A percentile compares a stretch with the other conserved stretches of the same genome.
Evolutionary conservation across 2,113 vertebrate species (phyloP).

Genomic region (Sciurus niger): DNA sequence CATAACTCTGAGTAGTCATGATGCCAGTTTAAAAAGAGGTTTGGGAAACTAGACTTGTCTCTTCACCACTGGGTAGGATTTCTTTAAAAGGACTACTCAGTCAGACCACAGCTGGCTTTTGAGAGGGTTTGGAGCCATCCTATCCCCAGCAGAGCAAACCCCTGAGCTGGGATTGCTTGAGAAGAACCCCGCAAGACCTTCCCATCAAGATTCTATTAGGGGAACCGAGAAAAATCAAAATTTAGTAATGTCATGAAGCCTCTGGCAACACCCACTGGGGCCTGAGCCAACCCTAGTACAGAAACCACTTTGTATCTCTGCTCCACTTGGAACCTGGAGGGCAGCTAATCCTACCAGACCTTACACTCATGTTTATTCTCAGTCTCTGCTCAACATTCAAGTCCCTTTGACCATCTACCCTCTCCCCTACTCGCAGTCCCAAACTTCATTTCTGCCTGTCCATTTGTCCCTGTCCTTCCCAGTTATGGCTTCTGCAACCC

Average conservation of each 20-base stretch:
- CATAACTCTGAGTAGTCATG: background rate
- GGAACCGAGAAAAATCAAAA: conserved; percentile 37
- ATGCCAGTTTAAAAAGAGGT: background rate
- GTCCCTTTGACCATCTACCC: conserved; percentile 76
- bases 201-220: conserved; percentile 14
- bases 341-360: conserved; percentile 55
- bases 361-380: conserved; percentile 58
- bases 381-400: background rate
- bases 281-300: conserved; percentile 52
- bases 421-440: conserved; percentile 70
- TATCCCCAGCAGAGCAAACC: background rate
- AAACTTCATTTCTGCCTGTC: background rate
- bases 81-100: background rate
- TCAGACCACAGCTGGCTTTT: background rate
- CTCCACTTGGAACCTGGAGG: conserved; percentile 68
- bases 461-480: background rate
- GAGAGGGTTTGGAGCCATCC: background rate
- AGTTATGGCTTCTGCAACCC: background rate
- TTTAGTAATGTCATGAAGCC: conserved; percentile 52
- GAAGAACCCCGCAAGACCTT: background rate
- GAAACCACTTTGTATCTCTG: conserved; percentile 69
- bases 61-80: background rate
- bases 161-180: background rate
- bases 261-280: background rate
- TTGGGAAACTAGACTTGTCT: background rate